A percentile compares a stretch with the other conserved stretches of the same genome.
phyloP scores from a whole-genome alignment of 1,140 invertebrate species.

The Zaprionus africanus region DNA sequence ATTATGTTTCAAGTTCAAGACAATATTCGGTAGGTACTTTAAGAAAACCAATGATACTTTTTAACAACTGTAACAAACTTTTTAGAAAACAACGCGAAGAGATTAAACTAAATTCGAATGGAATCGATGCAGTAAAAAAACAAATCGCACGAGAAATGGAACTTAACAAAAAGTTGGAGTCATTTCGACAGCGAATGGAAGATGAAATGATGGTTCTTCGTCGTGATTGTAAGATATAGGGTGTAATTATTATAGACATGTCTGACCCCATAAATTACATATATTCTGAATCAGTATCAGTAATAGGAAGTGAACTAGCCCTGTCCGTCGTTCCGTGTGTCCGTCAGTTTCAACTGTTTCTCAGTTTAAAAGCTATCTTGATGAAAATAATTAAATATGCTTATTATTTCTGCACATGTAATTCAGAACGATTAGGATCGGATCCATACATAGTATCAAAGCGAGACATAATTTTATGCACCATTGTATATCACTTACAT shows the following conservation, averaged over 20 bases:
- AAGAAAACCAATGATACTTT: constrained; percentile 12
- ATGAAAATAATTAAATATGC: too few species aligned
- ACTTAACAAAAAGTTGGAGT: constrained; percentile 87
- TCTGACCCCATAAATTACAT: too few species aligned
- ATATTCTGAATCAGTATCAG: too few species aligned
- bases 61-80: background rate
- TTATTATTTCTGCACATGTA: too few species aligned
- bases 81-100: constrained; percentile 86
- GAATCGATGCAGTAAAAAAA: constrained; percentile 87
- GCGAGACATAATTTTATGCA: too few species aligned
- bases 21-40: constrained; percentile 47
- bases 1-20: constrained; percentile 86
- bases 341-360: too few species aligned
- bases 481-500: too few species aligned
- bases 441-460: too few species aligned
- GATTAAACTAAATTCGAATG: constrained; percentile 85
- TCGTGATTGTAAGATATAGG: constrained; percentile 72
- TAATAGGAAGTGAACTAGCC: too few species aligned
- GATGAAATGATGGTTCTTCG: constrained; percentile 85
- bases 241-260: background rate
- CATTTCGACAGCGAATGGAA: constrained; percentile 86
- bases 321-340: too few species aligned
- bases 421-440: too few species aligned
- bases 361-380: too few species aligned
- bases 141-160: constrained; percentile 88